Conservation (phyloP, 2,113 vertebrate species). For the Chiloscyllium plagiosum region DNA sequence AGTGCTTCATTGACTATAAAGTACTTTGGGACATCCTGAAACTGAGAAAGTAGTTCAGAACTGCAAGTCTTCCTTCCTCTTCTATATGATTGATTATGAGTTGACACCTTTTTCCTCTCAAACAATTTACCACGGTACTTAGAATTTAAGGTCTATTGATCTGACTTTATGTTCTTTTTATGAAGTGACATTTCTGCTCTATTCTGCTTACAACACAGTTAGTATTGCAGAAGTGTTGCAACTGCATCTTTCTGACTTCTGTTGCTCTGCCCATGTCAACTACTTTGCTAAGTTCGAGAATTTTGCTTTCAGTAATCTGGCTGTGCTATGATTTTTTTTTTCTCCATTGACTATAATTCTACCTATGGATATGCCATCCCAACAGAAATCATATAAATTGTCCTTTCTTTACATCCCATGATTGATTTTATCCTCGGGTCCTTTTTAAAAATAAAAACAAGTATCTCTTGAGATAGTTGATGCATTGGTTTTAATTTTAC, state of each 20-base stretch:
- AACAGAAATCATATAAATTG: background rate
- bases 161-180: conserved; percentile 14
- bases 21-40: background rate
- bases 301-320: background rate
- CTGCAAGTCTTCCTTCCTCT: background rate
- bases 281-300: background rate
- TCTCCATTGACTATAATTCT: background rate
- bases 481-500: too few relatives aligned
- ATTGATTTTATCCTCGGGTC: too few relatives aligned
- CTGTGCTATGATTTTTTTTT: background rate
- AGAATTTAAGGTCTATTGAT: background rate
- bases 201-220: background rate
- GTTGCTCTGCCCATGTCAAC: background rate
- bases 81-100: background rate
- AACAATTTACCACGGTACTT: background rate
- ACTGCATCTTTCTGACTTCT: background rate
- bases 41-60: background rate
- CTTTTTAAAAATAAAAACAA: too few relatives aligned
- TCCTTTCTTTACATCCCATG: background rate
- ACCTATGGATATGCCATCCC: background rate
- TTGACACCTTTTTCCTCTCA: background rate
- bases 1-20: background rate
- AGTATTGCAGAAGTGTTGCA: background rate
- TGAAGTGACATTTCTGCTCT: conserved; percentile 20
- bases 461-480: too few relatives aligned